Base-by-base conservation (phyloP, 2,797 vertebrate species). In the Crocidura indochinensis region DNA sequence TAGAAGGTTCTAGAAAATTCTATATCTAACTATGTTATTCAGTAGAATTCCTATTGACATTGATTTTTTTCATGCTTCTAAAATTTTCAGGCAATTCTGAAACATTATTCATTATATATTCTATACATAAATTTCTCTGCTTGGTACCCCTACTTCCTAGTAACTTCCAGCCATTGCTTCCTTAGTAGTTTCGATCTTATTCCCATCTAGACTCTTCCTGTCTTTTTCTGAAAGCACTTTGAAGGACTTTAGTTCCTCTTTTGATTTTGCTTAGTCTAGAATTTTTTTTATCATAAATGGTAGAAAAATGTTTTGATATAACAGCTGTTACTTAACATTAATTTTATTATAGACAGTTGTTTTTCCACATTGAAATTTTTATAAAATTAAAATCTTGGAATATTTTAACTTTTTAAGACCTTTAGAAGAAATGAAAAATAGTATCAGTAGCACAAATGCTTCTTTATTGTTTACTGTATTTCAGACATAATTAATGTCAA, bases 191-290 rank as follows among this genome's bases (percentile, higher is more conserved):
- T 62, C 9, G 24, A 2, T 65, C 79, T 81, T 56, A 67, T 24
- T 17, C 29, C 44, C 9, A 67, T 75, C 56, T 10, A 56, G n/a
- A 49, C 26, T 65, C 68, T 72, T 71, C 27, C 86, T 84, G 12
- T 79, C 44, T 65, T 96, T 94, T 92, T 96, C 71, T 2, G 27
- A 94, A 96, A n/a, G 91, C 85, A 84, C 84, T 95, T 92, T 86
- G 79, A 91, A 74, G 71, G 89, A 72, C 92, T 92, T 91, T 62
- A 65, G 93, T 78, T 56, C 96, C 91, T 93, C 88, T 97, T 97
- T 93, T 96, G 95, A 95, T 90, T 97, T 93, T 96, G 95, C 94
- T 90, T 94, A 95, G 91, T n/a, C 46, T 74, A 74, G 4, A 20
- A 20, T 24, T 88, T 83, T 91, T 72, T 74, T 38, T 38, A 38